Evolutionary conservation across 1,140 invertebrate genomes (phyloP).

Genomic region (Akabosia matsudoensis): DNA sequence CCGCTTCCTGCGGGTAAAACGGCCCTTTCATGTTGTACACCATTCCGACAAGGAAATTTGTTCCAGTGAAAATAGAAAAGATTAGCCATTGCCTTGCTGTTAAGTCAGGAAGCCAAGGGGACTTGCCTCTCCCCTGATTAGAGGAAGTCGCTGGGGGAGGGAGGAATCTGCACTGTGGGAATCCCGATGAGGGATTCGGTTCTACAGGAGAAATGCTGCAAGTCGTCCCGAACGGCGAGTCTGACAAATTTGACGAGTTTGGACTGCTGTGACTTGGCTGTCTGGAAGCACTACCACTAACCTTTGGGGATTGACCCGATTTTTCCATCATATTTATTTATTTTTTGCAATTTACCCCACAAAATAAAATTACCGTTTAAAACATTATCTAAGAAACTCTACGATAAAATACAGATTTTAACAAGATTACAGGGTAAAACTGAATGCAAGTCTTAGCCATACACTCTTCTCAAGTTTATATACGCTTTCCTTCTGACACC

Average conservation of each 20-base stretch:
- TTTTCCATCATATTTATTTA: too few relatives aligned
- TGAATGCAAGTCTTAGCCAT: too few relatives aligned
- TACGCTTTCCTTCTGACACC: too few relatives aligned
- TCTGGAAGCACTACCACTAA: background rate
- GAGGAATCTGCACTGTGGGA: too few relatives aligned
- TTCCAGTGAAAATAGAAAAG: slow-evolving; percentile 74
- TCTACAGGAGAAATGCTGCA: slow-evolving; percentile 4
- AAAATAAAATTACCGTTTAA: too few relatives aligned
- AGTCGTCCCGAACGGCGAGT: background rate
- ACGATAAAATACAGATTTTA: too few relatives aligned
- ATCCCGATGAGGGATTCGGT: background rate
- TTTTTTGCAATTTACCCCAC: too few relatives aligned
- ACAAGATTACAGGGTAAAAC: too few relatives aligned
- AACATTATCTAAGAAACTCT: too few relatives aligned
- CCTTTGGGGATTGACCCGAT: too few relatives aligned
- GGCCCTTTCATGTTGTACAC: slow-evolving; percentile 69
- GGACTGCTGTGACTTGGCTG: slow-evolving; percentile 13
- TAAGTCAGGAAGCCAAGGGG: slow-evolving; percentile 52
- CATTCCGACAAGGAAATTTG: slow-evolving; percentile 86
- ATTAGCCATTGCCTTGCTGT: slow-evolving; percentile 76
- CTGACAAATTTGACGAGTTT: background rate
- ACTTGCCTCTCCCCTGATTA: background rate
- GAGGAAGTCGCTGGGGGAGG: background rate
- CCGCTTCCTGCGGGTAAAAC: slow-evolving; percentile 64
- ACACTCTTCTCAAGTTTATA: too few relatives aligned